Base-by-base conservation (phyloP, 1,140 invertebrate species). In the Piezodorus guildinii region DNA sequence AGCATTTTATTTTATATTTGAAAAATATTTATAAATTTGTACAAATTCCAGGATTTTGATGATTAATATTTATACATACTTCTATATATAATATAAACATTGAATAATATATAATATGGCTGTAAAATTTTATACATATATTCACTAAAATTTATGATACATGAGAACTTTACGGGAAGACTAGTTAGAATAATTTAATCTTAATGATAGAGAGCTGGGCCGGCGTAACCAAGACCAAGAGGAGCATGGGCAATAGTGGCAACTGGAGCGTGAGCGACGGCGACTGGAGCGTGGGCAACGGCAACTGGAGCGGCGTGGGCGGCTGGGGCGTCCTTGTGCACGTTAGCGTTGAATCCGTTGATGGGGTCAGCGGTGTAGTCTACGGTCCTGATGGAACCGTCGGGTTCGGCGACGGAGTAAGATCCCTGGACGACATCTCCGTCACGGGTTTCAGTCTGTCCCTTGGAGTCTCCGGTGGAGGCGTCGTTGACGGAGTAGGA, bases 341-440 rank as follows among this genome's bases (percentile, higher is more conserved):
- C 73, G 16, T 74, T 70, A n/a, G 74, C 74, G 54, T 74, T 73
- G 72, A 75, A 77, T 23, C 75, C 75, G 64, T 75, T 74, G 60
- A 74, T 65, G 17, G 73, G 68, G 62, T 76, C 75, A 51, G 76
- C 74, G 46, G 69, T 69, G 72, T 78, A 78, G 34, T 76, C 71
- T 14, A 77, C 76, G 65, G 72, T 74, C 65, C 76, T 73, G 4
- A 73, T 69, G 66, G 73, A 74, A 27, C 77, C 77, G 60, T 78
- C 76, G 12, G 77, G 74, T 54, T 77, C 74, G 12, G 74, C 69
- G 61, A 76, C 70, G 15, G 70, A 72, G 71, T 76, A 76, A 64
- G 64, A 70, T 10, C 76, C 76, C 64, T 75, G 74, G 17, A 78
- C 73, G 0, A 74, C 71, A 70, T 80, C 78, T n/a, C 67, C 67